Percentiles rank a stretch among this genome's conserved stretches.
phyloP scores from a whole-genome alignment of 2,888 invertebrate genomes.

The Tetramorium bicarinatum region DNA sequence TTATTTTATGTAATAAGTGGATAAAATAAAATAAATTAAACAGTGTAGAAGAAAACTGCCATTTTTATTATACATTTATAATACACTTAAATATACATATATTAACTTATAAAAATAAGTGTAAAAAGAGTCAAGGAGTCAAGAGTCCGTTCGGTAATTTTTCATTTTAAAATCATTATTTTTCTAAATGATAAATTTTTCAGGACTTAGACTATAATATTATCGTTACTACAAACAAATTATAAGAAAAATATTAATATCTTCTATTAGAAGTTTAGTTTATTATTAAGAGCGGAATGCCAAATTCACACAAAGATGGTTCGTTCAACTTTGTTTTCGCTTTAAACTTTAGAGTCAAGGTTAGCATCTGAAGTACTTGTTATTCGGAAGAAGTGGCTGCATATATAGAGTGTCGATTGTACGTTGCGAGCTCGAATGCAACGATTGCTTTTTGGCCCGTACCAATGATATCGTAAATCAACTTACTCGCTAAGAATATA shows the following conservation, averaged over 20 bases:
- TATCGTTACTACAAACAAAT: not conserved
- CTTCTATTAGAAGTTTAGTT: not conserved
- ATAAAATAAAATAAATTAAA: not conserved
- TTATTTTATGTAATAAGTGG: not conserved
- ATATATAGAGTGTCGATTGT: not conserved
- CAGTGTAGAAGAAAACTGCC: not conserved
- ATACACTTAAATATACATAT: not conserved
- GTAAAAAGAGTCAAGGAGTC: not conserved
- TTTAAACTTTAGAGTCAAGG: constrained; percentile 56
- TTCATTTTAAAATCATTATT: not conserved
- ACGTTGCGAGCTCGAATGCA: not conserved
- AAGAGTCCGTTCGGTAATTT: not conserved
- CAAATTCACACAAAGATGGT: not conserved
- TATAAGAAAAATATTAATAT: not conserved
- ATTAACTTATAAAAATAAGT: not conserved
- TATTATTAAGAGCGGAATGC: not conserved
- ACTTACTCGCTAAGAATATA: constrained; percentile 27
- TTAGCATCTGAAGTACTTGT: constrained; percentile 21
- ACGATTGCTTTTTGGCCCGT: constrained; percentile 27
- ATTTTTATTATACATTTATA: not conserved
- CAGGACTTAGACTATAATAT: not conserved
- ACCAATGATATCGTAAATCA: constrained; percentile 29
- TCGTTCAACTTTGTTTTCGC: constrained; percentile 60
- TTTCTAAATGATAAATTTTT: not conserved
- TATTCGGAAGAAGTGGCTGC: constrained; percentile 43